A percentile compares a stretch with the other conserved stretches of the same genome.
Evolutionary conservation across 1,140 invertebrate genomes (phyloP).

Genomic region (Planococcus citri): DNA sequence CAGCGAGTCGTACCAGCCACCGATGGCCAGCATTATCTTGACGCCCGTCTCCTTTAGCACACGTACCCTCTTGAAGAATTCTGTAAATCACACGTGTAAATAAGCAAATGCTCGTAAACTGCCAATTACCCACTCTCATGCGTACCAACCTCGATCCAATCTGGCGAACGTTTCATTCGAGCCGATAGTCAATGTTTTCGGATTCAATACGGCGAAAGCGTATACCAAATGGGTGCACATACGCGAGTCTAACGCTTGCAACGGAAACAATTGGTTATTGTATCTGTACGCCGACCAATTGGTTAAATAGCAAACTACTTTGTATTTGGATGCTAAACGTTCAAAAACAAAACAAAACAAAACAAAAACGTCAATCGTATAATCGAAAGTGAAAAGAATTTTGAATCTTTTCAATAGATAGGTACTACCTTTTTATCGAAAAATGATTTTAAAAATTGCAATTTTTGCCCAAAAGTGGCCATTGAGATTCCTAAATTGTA

Average conservation of each 20-base stretch:
- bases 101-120: neutral
- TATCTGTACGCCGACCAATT: slow-evolving; percentile 62
- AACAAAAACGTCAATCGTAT: neutral
- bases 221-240: slow-evolving; percentile 64
- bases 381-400: too few relatives aligned
- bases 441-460: too few relatives aligned
- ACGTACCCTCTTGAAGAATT: slow-evolving; percentile 51
- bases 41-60: slow-evolving; percentile 41
- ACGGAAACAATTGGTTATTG: slow-evolving; percentile 48
- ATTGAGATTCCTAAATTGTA: too few relatives aligned
- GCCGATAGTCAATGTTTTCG: slow-evolving; percentile 40
- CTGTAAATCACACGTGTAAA: slow-evolving; percentile 25
- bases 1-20: slow-evolving; percentile 83
- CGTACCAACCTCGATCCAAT: slow-evolving; percentile 45
- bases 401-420: too few relatives aligned
- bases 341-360: neutral
- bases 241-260: slow-evolving; percentile 48
- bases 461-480: too few relatives aligned
- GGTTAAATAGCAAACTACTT: slow-evolving; percentile 61
- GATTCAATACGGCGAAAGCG: slow-evolving; percentile 52
- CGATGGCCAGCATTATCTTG: slow-evolving; percentile 49
- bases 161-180: slow-evolving; percentile 51
- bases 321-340: slow-evolving; percentile 31
- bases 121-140: neutral
- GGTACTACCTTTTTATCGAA: too few relatives aligned